Evolutionary conservation across 1,140 invertebrate species (phyloP).

Genomic region (Anastrepha ludens): DNA sequence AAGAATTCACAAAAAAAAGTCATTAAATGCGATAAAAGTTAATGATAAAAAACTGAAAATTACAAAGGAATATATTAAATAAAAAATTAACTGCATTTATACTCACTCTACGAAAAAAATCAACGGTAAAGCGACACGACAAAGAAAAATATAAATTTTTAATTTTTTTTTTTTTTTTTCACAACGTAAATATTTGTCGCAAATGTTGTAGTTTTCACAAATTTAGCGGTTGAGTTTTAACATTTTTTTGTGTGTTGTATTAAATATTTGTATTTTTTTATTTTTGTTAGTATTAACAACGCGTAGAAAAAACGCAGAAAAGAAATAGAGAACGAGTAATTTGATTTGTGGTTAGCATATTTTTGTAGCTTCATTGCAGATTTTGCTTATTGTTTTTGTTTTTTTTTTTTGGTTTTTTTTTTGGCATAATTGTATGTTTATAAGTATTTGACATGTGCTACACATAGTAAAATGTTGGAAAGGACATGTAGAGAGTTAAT

Average conservation of each 20-base stretch:
- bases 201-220: constrained; percentile 31
- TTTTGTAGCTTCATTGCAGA: neutral
- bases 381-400: neutral
- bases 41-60: neutral
- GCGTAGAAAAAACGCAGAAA: constrained; percentile 56
- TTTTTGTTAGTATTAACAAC: constrained; percentile 29
- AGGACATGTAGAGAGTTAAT: constrained; percentile 25
- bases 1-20: constrained; percentile 47
- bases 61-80: neutral
- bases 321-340: constrained; percentile 62
- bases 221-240: constrained; percentile 23
- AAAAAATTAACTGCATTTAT: constrained; percentile 53
- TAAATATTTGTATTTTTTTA: constrained; percentile 8
- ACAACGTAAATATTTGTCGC: constrained; percentile 8
- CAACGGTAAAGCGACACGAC: constrained; percentile 58
- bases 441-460: neutral
- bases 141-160: constrained; percentile 43
- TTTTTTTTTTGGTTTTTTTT: neutral
- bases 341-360: constrained; percentile 65
- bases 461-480: neutral
- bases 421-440: neutral
- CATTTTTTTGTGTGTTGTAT: constrained; percentile 55
- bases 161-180: constrained; percentile 56
- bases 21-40: constrained; percentile 41
- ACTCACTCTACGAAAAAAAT: constrained; percentile 67